A percentile compares a stretch with the other conserved stretches of the same genome.
Conservation (phyloP, 2,113 vertebrate genomes). For the Tragulus kanchil region DNA sequence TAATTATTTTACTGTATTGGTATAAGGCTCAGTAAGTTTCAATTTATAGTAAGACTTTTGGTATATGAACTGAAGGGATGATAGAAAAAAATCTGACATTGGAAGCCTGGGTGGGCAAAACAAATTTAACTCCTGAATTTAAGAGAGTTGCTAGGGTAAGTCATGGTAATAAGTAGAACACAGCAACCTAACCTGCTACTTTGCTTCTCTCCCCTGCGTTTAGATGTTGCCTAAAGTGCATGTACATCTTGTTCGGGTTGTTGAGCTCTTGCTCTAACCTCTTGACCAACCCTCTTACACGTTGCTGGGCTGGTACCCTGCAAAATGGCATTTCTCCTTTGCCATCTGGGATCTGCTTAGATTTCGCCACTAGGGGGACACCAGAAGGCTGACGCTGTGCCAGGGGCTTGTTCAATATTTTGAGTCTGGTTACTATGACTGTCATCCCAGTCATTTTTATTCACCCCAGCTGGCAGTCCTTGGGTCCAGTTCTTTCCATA, state of each 20-base stretch:
- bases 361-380: background rate
- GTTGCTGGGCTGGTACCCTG: background rate
- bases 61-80: background rate
- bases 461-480: background rate
- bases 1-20: background rate
- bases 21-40: background rate
- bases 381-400: background rate
- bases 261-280: background rate
- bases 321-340: rapidly evolving
- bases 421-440: background rate
- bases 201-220: too few species aligned
- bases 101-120: background rate
- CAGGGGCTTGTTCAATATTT: background rate
- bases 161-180: background rate
- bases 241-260: background rate
- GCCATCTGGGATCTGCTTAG: background rate
- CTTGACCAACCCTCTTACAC: background rate
- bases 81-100: background rate
- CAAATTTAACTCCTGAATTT: background rate
- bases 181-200: background rate
- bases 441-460: background rate
- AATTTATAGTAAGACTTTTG: background rate
- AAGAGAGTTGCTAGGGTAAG: background rate
- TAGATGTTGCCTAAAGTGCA: too few species aligned
- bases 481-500: background rate